Evolutionary conservation across 2,797 vertebrate genomes (phyloP), one percentile per base, ranked within the genome.

Genomic region (Clarias pachynema): DNA sequence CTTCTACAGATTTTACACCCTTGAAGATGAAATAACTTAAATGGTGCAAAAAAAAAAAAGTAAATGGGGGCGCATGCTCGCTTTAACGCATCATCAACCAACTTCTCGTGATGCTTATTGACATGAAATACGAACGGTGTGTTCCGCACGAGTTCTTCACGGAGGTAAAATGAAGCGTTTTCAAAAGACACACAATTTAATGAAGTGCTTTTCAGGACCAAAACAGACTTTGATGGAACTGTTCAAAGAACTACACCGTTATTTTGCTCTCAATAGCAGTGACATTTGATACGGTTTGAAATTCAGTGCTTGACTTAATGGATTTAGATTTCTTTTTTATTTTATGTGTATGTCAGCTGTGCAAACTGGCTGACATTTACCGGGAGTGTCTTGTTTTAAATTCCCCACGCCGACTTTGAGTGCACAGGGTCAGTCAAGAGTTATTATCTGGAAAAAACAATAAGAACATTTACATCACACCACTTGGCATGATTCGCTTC

Each of bases 241-340:
- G 20, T 59, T 82, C 31, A 82, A 82, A 69, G 65, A 26, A 37
- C 31, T 18, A n/a, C 49, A 57, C 59, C 59, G 29, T 74, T 65
- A 63, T 75, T 49, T 74, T 73, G 34, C 59, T 74, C 34, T 49
- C 56, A 37, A 22, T 53, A 74, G 34, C n/a, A 49, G 24, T 83
- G 82, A 65, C 70, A 83, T 83, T 83, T 83, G 37, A 83, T 83
- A 73, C 8, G 49, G 81, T 10, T 83, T 83, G 57, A 49, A 74
- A 83, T 60, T 73, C 82, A 62, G 56, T 29, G 16, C 0, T 49
- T 14, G n/a, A 40, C 59, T 83, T 75, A 62, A 74, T 72, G 81
- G 63, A 49, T 83, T 73, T 44, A 12, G 26, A 20, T 56, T 57
- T 75, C 10, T 75, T 31, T 77, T 15, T 53, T 15, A 26, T 34